Conservation (phyloP, 2,888 invertebrate species). For the Notodonta ziczac region DNA sequence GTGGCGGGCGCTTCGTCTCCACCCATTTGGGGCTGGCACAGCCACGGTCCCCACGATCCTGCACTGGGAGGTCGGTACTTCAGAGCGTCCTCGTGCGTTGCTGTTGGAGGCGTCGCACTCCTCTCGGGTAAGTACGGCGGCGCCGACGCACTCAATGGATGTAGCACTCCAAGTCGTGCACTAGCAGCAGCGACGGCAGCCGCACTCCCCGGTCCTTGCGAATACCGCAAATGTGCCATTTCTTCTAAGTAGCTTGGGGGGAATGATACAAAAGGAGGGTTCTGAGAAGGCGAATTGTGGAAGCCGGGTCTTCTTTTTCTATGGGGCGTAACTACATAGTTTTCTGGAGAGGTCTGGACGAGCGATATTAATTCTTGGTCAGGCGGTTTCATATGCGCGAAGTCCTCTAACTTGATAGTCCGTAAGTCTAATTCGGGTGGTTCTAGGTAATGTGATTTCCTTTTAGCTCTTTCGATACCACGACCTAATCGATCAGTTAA, state of each 20-base stretch:
- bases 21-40: slow-evolving; percentile 87
- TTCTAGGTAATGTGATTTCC: slow-evolving; percentile 87
- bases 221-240: slow-evolving; percentile 86
- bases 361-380: slow-evolving; percentile 89
- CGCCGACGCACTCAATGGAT: slow-evolving; percentile 89
- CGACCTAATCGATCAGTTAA: slow-evolving; percentile 86
- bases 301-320: slow-evolving; percentile 94
- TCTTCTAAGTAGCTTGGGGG: slow-evolving; percentile 91
- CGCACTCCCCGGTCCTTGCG: slow-evolving; percentile 84
- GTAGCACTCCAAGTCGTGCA: slow-evolving; percentile 76
- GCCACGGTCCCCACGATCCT: slow-evolving; percentile 88
- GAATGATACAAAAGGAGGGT: slow-evolving; percentile 94
- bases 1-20: slow-evolving; percentile 75
- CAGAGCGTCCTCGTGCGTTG: slow-evolving; percentile 83
- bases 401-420: slow-evolving; percentile 87
- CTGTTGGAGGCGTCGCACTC: slow-evolving; percentile 85
- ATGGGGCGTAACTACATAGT: slow-evolving; percentile 94
- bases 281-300: slow-evolving; percentile 94
- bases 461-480: slow-evolving; percentile 86
- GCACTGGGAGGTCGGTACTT: slow-evolving; percentile 89
- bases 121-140: slow-evolving; percentile 88
- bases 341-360: slow-evolving; percentile 90
- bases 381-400: slow-evolving; percentile 87
- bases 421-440: slow-evolving; percentile 88
- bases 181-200: slow-evolving; percentile 86